phyloP scores from a whole-genome alignment of 2,888 invertebrate genomes.

The Luperina nickerlii region DNA sequence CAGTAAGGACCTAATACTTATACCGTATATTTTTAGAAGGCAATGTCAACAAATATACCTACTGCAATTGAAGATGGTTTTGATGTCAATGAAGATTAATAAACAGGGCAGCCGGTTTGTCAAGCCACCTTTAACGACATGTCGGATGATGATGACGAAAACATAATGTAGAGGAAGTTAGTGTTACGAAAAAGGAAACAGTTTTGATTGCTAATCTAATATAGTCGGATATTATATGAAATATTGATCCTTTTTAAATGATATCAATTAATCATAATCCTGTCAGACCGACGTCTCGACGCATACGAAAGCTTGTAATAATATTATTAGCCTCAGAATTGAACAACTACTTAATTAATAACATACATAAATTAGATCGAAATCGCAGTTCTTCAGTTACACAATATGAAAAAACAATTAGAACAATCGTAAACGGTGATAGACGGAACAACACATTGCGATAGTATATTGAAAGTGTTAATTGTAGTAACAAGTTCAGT shows the following conservation, averaged over 20 bases:
- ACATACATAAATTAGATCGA: slow-evolving; percentile 1
- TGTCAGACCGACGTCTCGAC: background rate
- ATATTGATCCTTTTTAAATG: slow-evolving; percentile 23
- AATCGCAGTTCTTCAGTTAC: slow-evolving; percentile 23
- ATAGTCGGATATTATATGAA: slow-evolving; percentile 27
- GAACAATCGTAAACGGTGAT: slow-evolving; percentile 66
- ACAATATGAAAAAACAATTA: slow-evolving; percentile 57
- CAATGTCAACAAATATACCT: slow-evolving; percentile 42
- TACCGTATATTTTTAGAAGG: slow-evolving; percentile 20
- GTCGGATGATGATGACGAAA: slow-evolving; percentile 44
- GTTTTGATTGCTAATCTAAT: slow-evolving; percentile 31
- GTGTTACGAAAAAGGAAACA: slow-evolving; percentile 52
- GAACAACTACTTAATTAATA: background rate
- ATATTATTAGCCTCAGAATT: background rate
- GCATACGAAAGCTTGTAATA: slow-evolving; percentile 14
- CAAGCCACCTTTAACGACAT: slow-evolving; percentile 46
- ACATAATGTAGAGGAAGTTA: slow-evolving; percentile 42
- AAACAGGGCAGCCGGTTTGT: slow-evolving; percentile 44
- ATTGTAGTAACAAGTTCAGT: slow-evolving; percentile 76
- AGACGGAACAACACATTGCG: slow-evolving; percentile 70
- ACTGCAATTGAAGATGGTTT: slow-evolving; percentile 39
- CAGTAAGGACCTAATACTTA: background rate
- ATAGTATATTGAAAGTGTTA: slow-evolving; percentile 72
- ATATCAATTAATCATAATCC: slow-evolving; percentile 33
- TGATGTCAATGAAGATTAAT: slow-evolving; percentile 28